Percentiles rank a stretch among this genome's conserved stretches.
Evolutionary conservation across 2,797 vertebrate species (phyloP).

Genomic region (Oryzias dopingdopingensis): DNA sequence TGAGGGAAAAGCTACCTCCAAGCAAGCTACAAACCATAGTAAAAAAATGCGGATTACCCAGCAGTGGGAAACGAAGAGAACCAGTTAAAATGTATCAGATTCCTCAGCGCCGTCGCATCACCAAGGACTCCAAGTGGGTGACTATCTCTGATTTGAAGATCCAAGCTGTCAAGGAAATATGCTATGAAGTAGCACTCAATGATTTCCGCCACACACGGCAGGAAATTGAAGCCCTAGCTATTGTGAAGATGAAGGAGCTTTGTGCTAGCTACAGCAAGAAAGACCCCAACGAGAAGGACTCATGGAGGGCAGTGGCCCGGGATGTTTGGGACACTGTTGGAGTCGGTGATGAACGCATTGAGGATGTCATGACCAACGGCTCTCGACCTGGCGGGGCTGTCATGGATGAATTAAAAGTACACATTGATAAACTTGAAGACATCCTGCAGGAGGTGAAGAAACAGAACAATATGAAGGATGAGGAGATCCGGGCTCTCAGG

Average conservation of each 20-base stretch:
- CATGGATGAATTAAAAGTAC: conserved; percentile 94
- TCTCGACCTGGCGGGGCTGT: conserved; percentile 78
- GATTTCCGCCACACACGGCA: conserved; percentile 97
- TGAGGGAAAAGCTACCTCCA: conserved; percentile 99
- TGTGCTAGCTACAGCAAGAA: conserved; percentile 95
- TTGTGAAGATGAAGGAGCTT: conserved; percentile 99
- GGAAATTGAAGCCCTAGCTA: conserved; percentile 97
- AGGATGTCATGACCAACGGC: conserved; percentile 84
- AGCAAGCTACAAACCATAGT: conserved; percentile 99
- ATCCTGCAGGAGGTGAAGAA: conserved; percentile 97
- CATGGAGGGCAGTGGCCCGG: conserved; percentile 94
- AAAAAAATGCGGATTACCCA: conserved; percentile 98
- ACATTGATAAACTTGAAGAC: conserved; percentile 97
- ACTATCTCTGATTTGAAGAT: conserved; percentile 99
- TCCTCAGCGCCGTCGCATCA: conserved; percentile 93
- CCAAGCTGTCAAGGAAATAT: conserved; percentile 99
- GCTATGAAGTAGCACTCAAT: conserved; percentile 97
- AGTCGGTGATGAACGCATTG: conserved; percentile 93
- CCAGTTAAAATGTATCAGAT: conserved; percentile 98
- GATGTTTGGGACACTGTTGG: conserved; percentile 99
- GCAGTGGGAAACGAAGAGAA: conserved; percentile 96
- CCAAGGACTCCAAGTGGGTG: conserved; percentile 98
- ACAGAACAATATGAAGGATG: conserved; percentile 98
- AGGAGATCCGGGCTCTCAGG: conserved; percentile 92
- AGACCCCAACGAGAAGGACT: conserved; percentile 96